These are phyloP conservation scores for Phalacrocorax carbo DNA, from an alignment of 2,113 vertebrate species.

Conservation along the genomic window DNA sequence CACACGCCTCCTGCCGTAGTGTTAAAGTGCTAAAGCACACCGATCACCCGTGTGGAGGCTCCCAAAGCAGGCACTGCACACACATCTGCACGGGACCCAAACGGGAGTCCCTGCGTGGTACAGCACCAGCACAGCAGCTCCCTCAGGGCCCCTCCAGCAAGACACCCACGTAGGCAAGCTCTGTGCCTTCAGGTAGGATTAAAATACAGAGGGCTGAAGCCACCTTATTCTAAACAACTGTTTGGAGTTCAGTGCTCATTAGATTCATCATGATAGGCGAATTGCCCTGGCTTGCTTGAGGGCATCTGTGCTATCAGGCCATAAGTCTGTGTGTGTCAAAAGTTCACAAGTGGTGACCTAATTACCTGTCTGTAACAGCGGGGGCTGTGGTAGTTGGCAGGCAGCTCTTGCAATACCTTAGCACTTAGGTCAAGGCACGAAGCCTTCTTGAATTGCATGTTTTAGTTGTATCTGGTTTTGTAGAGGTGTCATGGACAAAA, in stretches of 20 bases:
- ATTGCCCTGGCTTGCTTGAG: constrained; percentile 14
- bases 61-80: not conserved
- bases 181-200: not conserved
- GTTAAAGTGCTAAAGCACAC: not conserved
- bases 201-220: not conserved
- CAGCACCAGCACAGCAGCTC: not conserved
- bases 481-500: constrained; percentile 14
- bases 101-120: accelerated
- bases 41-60: not conserved
- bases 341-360: constrained; percentile 49
- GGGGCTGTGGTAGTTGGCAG: constrained; percentile 33
- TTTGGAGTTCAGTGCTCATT: not conserved
- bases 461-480: constrained; percentile 30
- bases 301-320: not conserved
- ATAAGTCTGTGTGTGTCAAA: not conserved
- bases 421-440: constrained; percentile 46
- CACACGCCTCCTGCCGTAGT: accelerated
- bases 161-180: not conserved
- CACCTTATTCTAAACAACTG: not conserved
- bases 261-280: not conserved
- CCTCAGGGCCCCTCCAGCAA: not conserved
- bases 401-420: constrained; percentile 39
- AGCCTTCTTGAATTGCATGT: constrained; percentile 42
- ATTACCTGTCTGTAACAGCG: not conserved
- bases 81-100: not conserved